Evolutionary conservation across 64 coral and sea anemone species (phyloP).

Genomic region (Astreopora myriophthalma): DNA sequence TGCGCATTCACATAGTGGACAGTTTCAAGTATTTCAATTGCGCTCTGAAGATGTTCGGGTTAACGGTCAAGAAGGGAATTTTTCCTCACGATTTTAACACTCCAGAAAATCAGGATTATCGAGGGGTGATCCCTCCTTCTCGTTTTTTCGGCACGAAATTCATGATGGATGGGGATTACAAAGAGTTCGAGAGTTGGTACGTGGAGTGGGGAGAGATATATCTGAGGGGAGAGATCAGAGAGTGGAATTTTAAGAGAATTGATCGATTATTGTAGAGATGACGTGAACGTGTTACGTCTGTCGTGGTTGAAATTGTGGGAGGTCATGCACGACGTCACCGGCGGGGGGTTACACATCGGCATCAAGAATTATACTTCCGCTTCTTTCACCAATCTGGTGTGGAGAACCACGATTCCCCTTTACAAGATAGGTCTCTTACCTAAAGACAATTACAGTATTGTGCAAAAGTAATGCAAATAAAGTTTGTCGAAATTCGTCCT

Average conservation of each 20-base stretch:
- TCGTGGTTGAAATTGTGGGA: background rate
- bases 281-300: background rate
- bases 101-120: background rate
- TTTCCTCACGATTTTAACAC: background rate
- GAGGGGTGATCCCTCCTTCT: background rate
- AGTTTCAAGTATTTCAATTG: background rate
- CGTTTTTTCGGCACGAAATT: background rate
- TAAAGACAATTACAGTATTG: too few relatives aligned
- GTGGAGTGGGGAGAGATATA: background rate
- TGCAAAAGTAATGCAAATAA: too few relatives aligned
- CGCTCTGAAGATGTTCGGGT: background rate
- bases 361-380: background rate
- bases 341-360: background rate
- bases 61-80: background rate
- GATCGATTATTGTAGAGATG: background rate
- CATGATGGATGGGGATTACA: background rate
- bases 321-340: background rate
- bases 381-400: background rate
- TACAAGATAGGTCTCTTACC: background rate
- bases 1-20: background rate
- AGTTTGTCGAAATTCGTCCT: too few relatives aligned
- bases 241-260: background rate
- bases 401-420: background rate
- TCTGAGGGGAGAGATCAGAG: background rate
- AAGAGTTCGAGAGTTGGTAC: background rate